A percentile compares a stretch with the other conserved stretches of the same genome.
phyloP scores from a whole-genome alignment of 2,888 invertebrate genomes.

The Hybos culiciformis region DNA sequence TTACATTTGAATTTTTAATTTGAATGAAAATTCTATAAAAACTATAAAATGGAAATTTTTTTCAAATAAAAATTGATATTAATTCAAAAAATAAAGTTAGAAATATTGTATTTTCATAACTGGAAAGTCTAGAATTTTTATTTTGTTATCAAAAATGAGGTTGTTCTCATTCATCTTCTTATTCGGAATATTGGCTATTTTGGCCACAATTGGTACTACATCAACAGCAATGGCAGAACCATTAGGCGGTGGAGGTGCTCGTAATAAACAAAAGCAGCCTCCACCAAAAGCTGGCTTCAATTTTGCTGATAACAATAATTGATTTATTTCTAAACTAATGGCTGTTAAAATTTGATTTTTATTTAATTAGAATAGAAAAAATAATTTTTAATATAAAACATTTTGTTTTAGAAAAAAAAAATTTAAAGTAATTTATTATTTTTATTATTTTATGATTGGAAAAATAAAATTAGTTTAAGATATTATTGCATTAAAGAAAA shows the following conservation, averaged over 20 bases:
- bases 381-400: neutral
- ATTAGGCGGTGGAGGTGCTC: constrained; percentile 1
- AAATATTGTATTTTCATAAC: too few relatives aligned
- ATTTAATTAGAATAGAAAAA: neutral
- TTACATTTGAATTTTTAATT: too few relatives aligned
- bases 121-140: too few relatives aligned
- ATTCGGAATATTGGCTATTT: constrained; percentile 24
- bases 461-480: neutral
- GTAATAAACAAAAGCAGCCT: neutral
- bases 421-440: neutral
- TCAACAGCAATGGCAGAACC: constrained; percentile 24
- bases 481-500: too few relatives aligned
- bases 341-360: neutral
- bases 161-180: constrained; percentile 26
- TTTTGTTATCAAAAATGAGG: constrained; percentile 29
- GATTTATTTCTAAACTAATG: neutral
- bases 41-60: too few relatives aligned
- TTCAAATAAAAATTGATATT: too few relatives aligned
- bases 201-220: constrained; percentile 24
- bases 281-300: neutral
- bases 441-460: neutral
- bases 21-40: too few relatives aligned
- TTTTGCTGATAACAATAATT: neutral
- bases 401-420: neutral
- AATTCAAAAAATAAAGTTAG: too few relatives aligned